Conservation (phyloP, 2,113 vertebrate species). For the Plecturocebus donacophilus region DNA sequence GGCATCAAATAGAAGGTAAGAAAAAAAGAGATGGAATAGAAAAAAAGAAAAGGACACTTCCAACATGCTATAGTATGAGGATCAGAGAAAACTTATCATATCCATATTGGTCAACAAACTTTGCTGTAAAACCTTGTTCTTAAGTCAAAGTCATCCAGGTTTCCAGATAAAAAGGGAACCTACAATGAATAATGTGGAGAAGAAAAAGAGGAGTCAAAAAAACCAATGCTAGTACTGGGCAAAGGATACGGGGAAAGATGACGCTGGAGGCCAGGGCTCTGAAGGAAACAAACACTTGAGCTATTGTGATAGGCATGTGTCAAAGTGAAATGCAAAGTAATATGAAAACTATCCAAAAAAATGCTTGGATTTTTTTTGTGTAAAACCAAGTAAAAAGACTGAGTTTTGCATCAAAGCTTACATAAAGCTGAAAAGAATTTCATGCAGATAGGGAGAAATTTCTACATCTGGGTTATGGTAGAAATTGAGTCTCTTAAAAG, state of each 20-base stretch:
- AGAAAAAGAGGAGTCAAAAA: not conserved
- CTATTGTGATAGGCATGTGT: not conserved
- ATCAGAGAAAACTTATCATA: not conserved
- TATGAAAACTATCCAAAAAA: not conserved
- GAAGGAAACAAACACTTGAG: not conserved
- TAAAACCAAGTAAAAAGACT: not conserved
- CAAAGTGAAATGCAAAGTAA: not conserved
- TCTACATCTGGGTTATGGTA: not conserved
- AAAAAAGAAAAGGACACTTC: not conserved
- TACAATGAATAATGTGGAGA: not conserved
- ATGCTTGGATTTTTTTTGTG: not conserved
- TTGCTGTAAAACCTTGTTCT: not conserved
- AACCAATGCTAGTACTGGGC: not conserved
- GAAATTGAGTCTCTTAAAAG: constrained; percentile 8
- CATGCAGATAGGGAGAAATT: not conserved
- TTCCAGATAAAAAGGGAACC: not conserved
- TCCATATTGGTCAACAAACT: not conserved
- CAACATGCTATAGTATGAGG: not conserved
- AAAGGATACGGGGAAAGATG: not conserved
- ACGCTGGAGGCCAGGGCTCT: not conserved
- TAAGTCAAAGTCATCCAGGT: not conserved
- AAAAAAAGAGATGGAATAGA: not conserved
- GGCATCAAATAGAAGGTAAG: not conserved
- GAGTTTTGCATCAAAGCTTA: not conserved
- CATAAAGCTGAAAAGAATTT: not conserved